Percentiles rank a stretch among this genome's conserved stretches.
These are phyloP conservation scores for Caloenas nicobarica DNA, from an alignment of 2,113 vertebrate genomes.

Conservation along the genomic window DNA sequence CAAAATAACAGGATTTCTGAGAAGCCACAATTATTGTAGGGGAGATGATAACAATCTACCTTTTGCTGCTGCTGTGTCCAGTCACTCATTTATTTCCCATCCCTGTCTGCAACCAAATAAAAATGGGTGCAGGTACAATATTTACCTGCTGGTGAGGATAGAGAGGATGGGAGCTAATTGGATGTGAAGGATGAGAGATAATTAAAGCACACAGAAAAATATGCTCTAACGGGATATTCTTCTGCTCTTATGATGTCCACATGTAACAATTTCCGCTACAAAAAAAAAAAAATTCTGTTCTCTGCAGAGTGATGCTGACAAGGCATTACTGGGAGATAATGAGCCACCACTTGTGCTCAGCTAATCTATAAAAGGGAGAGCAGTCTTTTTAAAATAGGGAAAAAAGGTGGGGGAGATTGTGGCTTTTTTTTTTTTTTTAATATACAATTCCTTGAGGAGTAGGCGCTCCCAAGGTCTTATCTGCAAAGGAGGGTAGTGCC, in stretches of 20 bases:
- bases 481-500: neutral
- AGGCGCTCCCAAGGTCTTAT: neutral
- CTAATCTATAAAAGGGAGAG: neutral
- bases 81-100: neutral
- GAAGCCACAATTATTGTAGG: neutral
- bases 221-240: neutral
- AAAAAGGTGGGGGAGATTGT: neutral
- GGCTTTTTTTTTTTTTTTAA: neutral
- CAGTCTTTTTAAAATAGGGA: neutral
- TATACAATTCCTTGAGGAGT: neutral
- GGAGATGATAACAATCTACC: neutral
- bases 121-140: neutral
- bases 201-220: constrained; percentile 6
- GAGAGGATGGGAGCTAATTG: neutral
- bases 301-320: constrained; percentile 45
- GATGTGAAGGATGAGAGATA: neutral
- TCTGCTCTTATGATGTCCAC: neutral
- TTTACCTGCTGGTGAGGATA: neutral
- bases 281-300: neutral
- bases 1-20: constrained; percentile 3
- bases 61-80: neutral
- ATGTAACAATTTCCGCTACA: neutral
- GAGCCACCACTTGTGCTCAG: neutral
- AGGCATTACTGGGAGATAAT: constrained; percentile 42
- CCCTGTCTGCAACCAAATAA: neutral